Conservation (phyloP, 2,797 vertebrate species). For the Helarctos malayanus region DNA sequence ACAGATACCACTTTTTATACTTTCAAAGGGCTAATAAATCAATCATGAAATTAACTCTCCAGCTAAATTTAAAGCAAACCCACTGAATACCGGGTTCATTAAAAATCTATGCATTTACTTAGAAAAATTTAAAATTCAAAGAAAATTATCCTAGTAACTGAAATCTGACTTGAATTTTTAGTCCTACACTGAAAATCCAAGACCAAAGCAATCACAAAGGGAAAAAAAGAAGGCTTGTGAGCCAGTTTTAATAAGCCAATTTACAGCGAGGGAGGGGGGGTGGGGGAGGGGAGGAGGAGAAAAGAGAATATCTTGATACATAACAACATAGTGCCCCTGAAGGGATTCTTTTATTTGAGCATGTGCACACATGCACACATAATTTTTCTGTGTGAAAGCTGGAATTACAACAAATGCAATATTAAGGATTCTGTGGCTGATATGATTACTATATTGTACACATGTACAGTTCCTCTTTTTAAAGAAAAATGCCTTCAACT, state of each 20-base stretch:
- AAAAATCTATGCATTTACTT: conserved; percentile 84
- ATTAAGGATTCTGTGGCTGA: conserved; percentile 67
- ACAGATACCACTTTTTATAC: conserved; percentile 85
- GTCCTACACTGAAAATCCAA: conserved; percentile 78
- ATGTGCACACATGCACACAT: conserved; percentile 79
- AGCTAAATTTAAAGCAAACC: conserved; percentile 85
- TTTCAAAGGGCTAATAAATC: conserved; percentile 84
- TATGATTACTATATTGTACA: conserved; percentile 25
- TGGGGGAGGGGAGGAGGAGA: conserved; percentile 72
- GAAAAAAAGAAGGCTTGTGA: conserved; percentile 83
- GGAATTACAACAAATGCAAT: conserved; percentile 73
- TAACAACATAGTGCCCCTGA: conserved; percentile 81
- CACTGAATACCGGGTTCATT: conserved; percentile 81
- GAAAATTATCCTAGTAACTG: conserved; percentile 85
- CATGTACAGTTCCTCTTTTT: not conserved
- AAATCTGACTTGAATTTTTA: conserved; percentile 85
- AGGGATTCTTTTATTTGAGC: conserved; percentile 77
- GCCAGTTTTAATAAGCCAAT: conserved; percentile 80
- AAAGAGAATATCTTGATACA: conserved; percentile 78
- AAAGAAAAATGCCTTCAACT: conserved; percentile 55
- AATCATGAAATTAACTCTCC: conserved; percentile 82
- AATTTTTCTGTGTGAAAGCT: conserved; percentile 80
- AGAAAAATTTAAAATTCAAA: conserved; percentile 84
- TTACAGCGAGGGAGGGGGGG: conserved; percentile 63
- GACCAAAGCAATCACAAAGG: conserved; percentile 60